These are phyloP conservation scores for Chelonoidis abingdonii DNA, from an alignment of 2,113 vertebrate genomes.

Conservation along the genomic window DNA sequence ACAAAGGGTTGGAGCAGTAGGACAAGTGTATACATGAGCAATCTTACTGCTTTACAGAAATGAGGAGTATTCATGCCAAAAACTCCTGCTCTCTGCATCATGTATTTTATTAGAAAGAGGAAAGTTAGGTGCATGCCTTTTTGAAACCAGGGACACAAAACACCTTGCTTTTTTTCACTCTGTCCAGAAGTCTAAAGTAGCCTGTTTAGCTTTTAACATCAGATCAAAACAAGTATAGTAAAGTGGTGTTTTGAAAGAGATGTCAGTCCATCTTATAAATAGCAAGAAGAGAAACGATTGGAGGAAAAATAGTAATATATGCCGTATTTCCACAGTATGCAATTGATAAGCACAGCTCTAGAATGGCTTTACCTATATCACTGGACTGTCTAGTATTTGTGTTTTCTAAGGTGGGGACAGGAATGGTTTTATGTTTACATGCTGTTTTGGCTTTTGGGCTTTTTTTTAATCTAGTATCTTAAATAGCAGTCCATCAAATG, in stretches of 20 bases:
- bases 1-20: not conserved
- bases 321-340: not conserved
- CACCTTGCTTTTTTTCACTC: constrained; percentile 24
- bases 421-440: not conserved
- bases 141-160: constrained; percentile 6
- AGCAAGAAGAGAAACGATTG: not conserved
- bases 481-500: not conserved
- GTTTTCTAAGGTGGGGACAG: not conserved
- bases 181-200: not conserved
- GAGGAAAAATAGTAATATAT: not conserved
- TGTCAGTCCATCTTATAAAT: not conserved
- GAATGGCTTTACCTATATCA: not conserved
- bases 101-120: not conserved
- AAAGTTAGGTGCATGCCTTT: not conserved
- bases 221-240: constrained; percentile 2
- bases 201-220: constrained; percentile 29
- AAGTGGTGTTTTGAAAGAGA: constrained; percentile 6
- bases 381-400: not conserved
- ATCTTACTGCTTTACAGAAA: not conserved
- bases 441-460: not conserved
- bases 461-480: not conserved
- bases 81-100: not conserved
- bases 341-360: not conserved
- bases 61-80: constrained; percentile 20
- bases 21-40: not conserved